Evolutionary conservation across 1,140 invertebrate genomes (phyloP).

Genomic region (Panagrolaimus sp.): DNA sequence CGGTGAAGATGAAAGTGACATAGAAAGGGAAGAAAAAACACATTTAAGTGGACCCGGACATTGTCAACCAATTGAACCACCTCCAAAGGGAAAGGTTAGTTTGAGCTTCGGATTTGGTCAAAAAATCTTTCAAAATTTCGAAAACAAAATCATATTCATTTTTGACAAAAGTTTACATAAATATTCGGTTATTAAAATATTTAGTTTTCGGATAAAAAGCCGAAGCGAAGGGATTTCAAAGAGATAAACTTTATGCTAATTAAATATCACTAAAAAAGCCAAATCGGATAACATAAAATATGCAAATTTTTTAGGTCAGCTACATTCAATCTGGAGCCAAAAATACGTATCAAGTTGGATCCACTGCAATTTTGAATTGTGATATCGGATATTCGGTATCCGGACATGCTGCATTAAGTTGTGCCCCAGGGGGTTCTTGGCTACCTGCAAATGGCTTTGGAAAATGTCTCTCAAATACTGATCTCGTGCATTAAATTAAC

Average conservation of each 20-base stretch:
- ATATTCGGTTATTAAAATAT: too few relatives aligned
- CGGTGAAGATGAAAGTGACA: neutral
- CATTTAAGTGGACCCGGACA: neutral
- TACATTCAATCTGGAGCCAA: conserved; percentile 20
- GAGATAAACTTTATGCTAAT: too few relatives aligned
- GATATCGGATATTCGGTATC: conserved; percentile 22
- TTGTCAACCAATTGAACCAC: conserved; percentile 6
- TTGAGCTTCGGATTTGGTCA: neutral
- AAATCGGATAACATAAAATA: too few relatives aligned
- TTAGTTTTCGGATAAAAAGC: too few relatives aligned
- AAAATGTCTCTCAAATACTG: conserved; percentile 7
- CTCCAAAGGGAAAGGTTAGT: neutral
- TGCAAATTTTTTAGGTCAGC: conserved; percentile 9
- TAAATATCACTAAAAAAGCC: too few relatives aligned
- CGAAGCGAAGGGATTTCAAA: too few relatives aligned
- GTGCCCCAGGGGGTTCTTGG: conserved; percentile 15
- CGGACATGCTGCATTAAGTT: conserved; percentile 19
- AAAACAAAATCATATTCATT: too few relatives aligned
- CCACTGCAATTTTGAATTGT: conserved; percentile 24
- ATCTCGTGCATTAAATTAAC: conserved; percentile 4
- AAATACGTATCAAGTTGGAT: conserved; percentile 18
- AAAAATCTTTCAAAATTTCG: too few relatives aligned
- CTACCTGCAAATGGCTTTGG: conserved; percentile 18
- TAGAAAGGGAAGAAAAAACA: neutral
- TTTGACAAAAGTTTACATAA: too few relatives aligned